Conservation (phyloP, 2,888 invertebrate genomes). For the Brachynemurus nebulosus region DNA sequence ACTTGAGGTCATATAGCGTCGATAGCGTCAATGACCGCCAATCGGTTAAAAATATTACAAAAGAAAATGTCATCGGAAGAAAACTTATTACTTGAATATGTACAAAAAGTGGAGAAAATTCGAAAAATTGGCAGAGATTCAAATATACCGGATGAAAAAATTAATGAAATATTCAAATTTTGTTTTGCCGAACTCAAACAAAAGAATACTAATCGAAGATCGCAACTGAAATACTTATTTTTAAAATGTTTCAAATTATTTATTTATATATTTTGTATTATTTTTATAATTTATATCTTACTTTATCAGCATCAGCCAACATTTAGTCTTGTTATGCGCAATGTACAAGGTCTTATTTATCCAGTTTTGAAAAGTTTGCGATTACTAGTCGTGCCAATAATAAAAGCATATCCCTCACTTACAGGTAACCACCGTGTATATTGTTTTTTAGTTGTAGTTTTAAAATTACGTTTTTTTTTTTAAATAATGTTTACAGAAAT, state of each 20-base stretch:
- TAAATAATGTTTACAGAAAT: conserved; percentile 40
- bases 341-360: conserved; percentile 68
- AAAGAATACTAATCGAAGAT: conserved; percentile 17
- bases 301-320: conserved; percentile 46
- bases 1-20: no score
- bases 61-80: conserved; percentile 20
- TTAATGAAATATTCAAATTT: conserved; percentile 42
- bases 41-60: no score
- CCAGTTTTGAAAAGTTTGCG: conserved; percentile 63
- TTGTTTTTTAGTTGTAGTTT: conserved; percentile 8
- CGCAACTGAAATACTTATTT: conserved; percentile 7
- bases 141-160: conserved; percentile 46
- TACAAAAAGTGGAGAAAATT: conserved; percentile 41
- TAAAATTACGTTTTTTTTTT: conserved; percentile 16
- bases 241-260: conserved; percentile 19
- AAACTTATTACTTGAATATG: conserved; percentile 36
- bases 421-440: conserved; percentile 40
- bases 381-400: conserved; percentile 59
- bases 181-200: conserved; percentile 35
- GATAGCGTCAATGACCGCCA: no score
- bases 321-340: conserved; percentile 50
- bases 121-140: conserved; percentile 41
- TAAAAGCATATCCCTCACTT: conserved; percentile 55
- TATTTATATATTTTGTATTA: conserved; percentile 23
- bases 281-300: conserved; percentile 31